A percentile compares a stretch with the other conserved stretches of the same genome.
Evolutionary conservation across 2,888 invertebrate species (phyloP).

Genomic region (Andrena haemorrhoa): DNA sequence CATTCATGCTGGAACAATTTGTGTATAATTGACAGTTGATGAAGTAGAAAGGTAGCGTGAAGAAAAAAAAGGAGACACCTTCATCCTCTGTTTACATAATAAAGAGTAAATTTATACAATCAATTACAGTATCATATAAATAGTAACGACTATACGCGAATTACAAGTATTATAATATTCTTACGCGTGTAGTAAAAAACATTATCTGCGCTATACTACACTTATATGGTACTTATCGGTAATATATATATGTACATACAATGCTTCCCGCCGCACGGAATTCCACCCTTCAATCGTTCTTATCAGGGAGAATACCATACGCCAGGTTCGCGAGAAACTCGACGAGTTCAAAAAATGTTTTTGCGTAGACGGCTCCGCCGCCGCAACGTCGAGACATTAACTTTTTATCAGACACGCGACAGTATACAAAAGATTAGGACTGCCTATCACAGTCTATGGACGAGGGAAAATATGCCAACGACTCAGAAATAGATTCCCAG

Average conservation of each 20-base stretch:
- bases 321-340: constrained; percentile 21
- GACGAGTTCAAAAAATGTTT: constrained; percentile 15
- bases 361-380: constrained; percentile 1
- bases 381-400: constrained; percentile 22
- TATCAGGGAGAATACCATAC: constrained; percentile 6
- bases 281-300: constrained; percentile 14
- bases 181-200: constrained; percentile 77
- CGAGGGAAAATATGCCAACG: constrained; percentile 11
- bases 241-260: constrained; percentile 71
- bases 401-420: neutral
- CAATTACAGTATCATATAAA: constrained; percentile 76
- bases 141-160: constrained; percentile 71
- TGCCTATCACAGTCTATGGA: constrained; percentile 21
- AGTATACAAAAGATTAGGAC: constrained; percentile 14
- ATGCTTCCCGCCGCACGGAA: constrained; percentile 58
- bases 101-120: constrained; percentile 80
- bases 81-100: constrained; percentile 74
- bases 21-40: no score
- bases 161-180: constrained; percentile 68
- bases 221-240: constrained; percentile 63
- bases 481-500: neutral
- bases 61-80: neutral
- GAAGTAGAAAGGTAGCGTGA: neutral
- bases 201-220: constrained; percentile 65
- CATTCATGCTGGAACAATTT: no score